Percentiles rank a stretch among this genome's conserved stretches.
Conservation (phyloP, 2,888 invertebrate species). For the Vannuccia rotundouncinata region DNA sequence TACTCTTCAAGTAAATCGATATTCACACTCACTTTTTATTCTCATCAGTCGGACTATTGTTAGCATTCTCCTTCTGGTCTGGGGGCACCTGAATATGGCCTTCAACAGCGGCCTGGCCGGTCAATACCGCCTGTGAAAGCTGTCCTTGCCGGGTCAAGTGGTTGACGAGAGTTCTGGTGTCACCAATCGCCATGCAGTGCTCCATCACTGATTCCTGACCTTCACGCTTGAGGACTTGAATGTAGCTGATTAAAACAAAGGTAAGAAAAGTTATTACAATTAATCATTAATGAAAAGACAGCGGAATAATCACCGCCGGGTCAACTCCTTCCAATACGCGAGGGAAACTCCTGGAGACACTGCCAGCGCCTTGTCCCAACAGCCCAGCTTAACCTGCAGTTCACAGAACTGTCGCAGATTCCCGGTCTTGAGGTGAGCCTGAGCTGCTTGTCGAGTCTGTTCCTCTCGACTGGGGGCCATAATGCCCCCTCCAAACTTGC, state of each 20-base stretch:
- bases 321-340: constrained; percentile 50
- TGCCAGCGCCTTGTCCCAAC: constrained; percentile 58
- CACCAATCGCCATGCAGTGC: constrained; percentile 51
- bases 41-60: too few species aligned
- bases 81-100: constrained; percentile 41
- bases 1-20: too few species aligned
- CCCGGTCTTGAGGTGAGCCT: constrained; percentile 52
- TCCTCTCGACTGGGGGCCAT: constrained; percentile 46
- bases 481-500: constrained; percentile 47
- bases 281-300: too few species aligned
- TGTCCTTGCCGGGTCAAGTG: constrained; percentile 47
- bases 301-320: background rate
- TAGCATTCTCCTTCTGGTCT: background rate
- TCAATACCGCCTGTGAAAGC: constrained; percentile 48
- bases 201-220: constrained; percentile 50
- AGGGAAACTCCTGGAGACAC: constrained; percentile 57
- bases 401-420: constrained; percentile 57
- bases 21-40: too few species aligned
- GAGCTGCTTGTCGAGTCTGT: constrained; percentile 49
- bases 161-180: constrained; percentile 45
- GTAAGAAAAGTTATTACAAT: too few species aligned
- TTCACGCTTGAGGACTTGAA: constrained; percentile 40
- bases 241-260: background rate
- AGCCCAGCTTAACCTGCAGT: constrained; percentile 54
- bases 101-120: constrained; percentile 48